Evolutionary conservation across 2,797 vertebrate genomes (phyloP).

Genomic region (Thunnus albacares): DNA sequence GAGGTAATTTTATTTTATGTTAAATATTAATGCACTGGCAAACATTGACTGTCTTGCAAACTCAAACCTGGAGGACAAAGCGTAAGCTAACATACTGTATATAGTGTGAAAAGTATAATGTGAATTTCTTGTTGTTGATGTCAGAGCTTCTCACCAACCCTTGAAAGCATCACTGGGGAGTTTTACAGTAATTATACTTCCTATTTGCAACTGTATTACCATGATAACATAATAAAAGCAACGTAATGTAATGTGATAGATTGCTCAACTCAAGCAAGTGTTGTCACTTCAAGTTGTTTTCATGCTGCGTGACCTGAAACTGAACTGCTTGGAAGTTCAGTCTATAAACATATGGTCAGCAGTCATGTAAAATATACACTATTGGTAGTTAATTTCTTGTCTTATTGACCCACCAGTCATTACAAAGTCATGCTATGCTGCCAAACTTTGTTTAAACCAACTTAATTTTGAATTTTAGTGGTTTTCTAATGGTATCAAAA

Average conservation of each 20-base stretch:
- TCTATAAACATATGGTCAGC: slow-evolving; percentile 2
- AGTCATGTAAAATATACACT: neutral
- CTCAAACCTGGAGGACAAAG: neutral
- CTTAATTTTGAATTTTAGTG: neutral
- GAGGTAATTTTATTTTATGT: neutral
- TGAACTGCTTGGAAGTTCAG: slow-evolving; percentile 9
- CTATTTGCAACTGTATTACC: neutral
- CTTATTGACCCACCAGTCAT: slow-evolving; percentile 12
- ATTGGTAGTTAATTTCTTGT: neutral
- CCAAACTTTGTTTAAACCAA: slow-evolving; percentile 7
- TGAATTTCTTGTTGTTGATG: neutral
- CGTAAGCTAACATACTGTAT: neutral
- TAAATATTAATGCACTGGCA: neutral
- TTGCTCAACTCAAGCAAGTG: slow-evolving; percentile 17
- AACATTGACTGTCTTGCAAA: neutral
- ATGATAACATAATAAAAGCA: slow-evolving; percentile 17
- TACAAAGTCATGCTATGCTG: slow-evolving; percentile 12
- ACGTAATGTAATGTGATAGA: neutral
- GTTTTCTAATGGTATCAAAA: slow-evolving; percentile 13
- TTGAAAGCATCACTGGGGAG: slow-evolving; percentile 12
- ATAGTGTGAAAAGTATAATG: neutral
- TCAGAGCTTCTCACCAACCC: slow-evolving; percentile 11
- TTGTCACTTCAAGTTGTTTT: neutral
- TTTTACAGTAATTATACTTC: neutral
- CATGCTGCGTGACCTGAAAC: neutral